These are phyloP conservation scores for Latheticus oryzae DNA, from an alignment of 2,888 invertebrate species.

Conservation along the genomic window DNA sequence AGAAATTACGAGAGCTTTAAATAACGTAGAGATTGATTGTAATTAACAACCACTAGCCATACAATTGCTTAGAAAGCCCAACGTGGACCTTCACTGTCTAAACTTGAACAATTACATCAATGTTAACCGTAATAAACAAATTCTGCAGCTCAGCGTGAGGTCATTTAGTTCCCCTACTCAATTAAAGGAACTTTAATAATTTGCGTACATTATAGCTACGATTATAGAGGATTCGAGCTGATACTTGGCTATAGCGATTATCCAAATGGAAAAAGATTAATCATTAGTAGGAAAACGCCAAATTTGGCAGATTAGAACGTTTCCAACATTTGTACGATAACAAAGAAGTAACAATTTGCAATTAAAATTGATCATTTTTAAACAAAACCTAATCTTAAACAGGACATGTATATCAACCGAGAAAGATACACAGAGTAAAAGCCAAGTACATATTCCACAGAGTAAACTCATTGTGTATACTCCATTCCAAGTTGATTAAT, in stretches of 20 bases:
- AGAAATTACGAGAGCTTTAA: conserved; percentile 8
- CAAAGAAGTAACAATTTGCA: too few relatives aligned
- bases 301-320: conserved; percentile 11
- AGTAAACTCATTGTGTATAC: too few relatives aligned
- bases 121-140: conserved; percentile 35
- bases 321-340: too few relatives aligned
- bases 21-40: conserved; percentile 29
- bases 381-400: too few relatives aligned
- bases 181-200: conserved; percentile 30
- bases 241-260: conserved; percentile 9
- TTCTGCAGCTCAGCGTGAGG: conserved; percentile 21
- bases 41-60: conserved; percentile 28
- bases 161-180: conserved; percentile 31
- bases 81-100: conserved; percentile 11
- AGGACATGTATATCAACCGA: too few relatives aligned
- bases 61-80: conserved; percentile 26
- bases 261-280: conserved; percentile 13
- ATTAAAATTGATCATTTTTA: too few relatives aligned
- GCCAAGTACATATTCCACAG: too few relatives aligned
- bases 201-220: conserved; percentile 13
- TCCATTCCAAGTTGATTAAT: too few relatives aligned
- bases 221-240: conserved; percentile 2
- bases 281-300: not conserved
- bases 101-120: conserved; percentile 33
- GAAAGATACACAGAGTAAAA: too few relatives aligned